Evolutionary conservation across 2,888 invertebrate species (phyloP), one percentile per base, ranked within the genome.

Genomic region (Aspidiotus rigidus): DNA sequence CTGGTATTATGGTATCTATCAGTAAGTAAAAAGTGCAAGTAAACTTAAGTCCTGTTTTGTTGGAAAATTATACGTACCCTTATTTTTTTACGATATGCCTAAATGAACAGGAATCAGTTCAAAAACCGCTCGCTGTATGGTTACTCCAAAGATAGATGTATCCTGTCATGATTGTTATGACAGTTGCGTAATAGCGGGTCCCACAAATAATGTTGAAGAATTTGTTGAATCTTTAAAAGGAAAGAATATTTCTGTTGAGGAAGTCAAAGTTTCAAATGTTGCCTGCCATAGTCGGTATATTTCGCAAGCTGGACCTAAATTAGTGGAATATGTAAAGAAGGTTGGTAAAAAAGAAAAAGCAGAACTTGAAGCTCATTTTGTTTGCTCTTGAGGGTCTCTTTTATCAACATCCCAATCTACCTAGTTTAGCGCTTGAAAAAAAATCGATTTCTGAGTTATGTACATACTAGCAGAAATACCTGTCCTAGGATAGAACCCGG

Each of bases 241-340:
- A 0, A 84, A 90, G 73, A 87, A 86, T 0, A 83, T 91, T 60
- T 92, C 92, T 75, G 91, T 91, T 0, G 85, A 86, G 72, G 86
- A 89, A 75, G 92, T 95, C 0, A 86, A 89, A 39, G 90, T 90
- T 75, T 86, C 90, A 64, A 90, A 92, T 75, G 90, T 93, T 73
- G 91, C 95, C 0, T 95, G 93, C 76, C 94, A 95, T 77, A 92
- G 92, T 71, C 83, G 85, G 69, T 91, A 91, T 74, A 90, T 95
- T 74, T 81, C 84, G 5, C 82, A 84, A 55, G 86, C 87, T 72
- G 89, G 88, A 17, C 85, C 87, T 0, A 83, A 80, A 55, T 81
- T 93, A 55, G 77, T 86, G 2, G 81, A 84, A 64, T 84, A 86
- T 73, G 76, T 90, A 69, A 82, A 80, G 13, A 74, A 81, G 80